phyloP scores from a whole-genome alignment of 2,888 invertebrate species.

The Orthosia cruda region DNA sequence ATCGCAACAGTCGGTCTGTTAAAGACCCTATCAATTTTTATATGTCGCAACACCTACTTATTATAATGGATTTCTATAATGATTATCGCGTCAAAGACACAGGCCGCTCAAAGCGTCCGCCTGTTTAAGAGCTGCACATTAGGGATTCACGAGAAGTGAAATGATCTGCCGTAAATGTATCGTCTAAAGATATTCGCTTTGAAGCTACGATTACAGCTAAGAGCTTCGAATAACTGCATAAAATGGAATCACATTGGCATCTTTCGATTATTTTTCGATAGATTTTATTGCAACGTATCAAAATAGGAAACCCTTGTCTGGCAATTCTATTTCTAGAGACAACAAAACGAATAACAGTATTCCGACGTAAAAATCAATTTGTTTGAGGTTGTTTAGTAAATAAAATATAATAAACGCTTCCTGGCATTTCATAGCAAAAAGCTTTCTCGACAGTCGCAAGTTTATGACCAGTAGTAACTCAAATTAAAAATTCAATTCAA shows the following conservation, averaged over 20 bases:
- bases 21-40: conserved; percentile 1
- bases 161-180: conserved; percentile 86
- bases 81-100: conserved; percentile 16
- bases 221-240: conserved; percentile 78
- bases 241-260: conserved; percentile 76
- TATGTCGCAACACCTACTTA: not conserved
- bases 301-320: conserved; percentile 52
- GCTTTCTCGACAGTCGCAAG: not conserved
- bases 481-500: conserved; percentile 41
- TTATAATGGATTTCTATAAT: conserved; percentile 21
- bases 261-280: conserved; percentile 71
- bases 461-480: conserved; percentile 26
- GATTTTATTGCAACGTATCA: conserved; percentile 61
- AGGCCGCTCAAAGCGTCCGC: conserved; percentile 61
- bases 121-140: conserved; percentile 72
- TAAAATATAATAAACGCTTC: not conserved
- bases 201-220: conserved; percentile 79
- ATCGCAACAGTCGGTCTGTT: not conserved
- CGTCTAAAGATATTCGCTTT: conserved; percentile 83
- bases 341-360: not conserved
- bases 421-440: conserved; percentile 1
- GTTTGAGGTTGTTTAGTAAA: not conserved
- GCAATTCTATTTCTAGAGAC: conserved; percentile 14
- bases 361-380: not conserved
- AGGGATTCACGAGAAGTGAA: conserved; percentile 83